Evolutionary conservation across 1,140 invertebrate genomes (phyloP).

Genomic region (Aphaenogaster ashmeadi): DNA sequence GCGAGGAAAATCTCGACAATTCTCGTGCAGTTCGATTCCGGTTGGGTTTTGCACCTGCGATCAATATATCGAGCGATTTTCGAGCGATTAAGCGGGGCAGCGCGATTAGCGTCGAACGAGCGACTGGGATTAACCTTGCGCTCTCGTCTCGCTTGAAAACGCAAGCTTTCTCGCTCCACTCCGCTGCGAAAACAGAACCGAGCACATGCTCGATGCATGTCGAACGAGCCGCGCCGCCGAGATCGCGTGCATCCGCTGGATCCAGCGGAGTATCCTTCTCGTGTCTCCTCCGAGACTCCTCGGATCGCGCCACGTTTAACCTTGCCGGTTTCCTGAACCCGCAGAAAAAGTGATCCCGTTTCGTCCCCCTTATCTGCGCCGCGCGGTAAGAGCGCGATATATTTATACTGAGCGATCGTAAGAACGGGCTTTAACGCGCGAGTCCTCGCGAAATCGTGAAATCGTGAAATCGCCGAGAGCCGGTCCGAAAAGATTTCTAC

Average conservation of each 20-base stretch:
- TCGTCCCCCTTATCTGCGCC: neutral
- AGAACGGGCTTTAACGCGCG: neutral
- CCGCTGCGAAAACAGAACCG: slow-evolving; percentile 37
- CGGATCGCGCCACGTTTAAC: slow-evolving; percentile 42
- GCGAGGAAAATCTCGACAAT: slow-evolving; percentile 29
- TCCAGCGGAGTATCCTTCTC: slow-evolving; percentile 15
- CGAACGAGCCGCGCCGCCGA: slow-evolving; percentile 14
- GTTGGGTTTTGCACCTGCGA: neutral
- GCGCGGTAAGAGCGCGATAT: neutral
- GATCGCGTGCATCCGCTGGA: slow-evolving; percentile 66
- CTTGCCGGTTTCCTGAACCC: slow-evolving; percentile 43
- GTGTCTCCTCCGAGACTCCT: slow-evolving; percentile 19
- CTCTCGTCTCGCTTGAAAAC: slow-evolving; percentile 63
- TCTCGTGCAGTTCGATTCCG: neutral
- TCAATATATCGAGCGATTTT: slow-evolving; percentile 54
- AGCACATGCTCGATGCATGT: slow-evolving; percentile 33
- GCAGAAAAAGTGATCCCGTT: slow-evolving; percentile 30
- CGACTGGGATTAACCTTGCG: slow-evolving; percentile 59
- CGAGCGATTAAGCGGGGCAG: slow-evolving; percentile 55
- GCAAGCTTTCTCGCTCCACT: slow-evolving; percentile 24
- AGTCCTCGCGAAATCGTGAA: slow-evolving; percentile 8
- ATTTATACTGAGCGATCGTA: slow-evolving; percentile 1
- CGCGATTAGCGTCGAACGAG: slow-evolving; percentile 59
- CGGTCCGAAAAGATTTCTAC: neutral
- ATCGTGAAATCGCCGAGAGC: slow-evolving; percentile 23